Evolutionary conservation across 2,888 invertebrate species (phyloP), one percentile per base, ranked within the genome.

Genomic region (Trichacis sp.): DNA sequence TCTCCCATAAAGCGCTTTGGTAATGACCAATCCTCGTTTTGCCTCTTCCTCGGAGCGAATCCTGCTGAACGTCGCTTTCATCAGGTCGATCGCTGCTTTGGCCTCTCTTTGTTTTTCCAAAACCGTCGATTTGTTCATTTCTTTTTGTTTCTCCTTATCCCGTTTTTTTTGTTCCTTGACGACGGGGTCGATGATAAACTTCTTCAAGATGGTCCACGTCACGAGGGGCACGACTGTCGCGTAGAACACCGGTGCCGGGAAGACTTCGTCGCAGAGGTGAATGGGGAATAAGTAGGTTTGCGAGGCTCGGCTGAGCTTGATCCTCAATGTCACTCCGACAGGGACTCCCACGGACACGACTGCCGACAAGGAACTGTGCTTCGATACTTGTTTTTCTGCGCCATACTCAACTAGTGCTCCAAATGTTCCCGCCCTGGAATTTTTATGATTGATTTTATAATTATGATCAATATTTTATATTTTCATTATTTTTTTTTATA

Each of bases 181-280:
- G 77, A 96, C 92, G 0, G 95, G 95, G 73, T 95, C 95, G 12
- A 98, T 89, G 11, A 97, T 86, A 0, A 95, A 87, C 75, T 93
- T 93, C 84, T 95, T 96, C 0, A 96, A 87, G 0, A 94, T 85
- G 52, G 93, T 86, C 90, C 93, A 95, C 1, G 91, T 89, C 30
- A 96, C 87, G 11, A 96, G 70, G 0, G 98, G 97, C n/a, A 93
- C 89, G 0, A 95, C 86, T 0, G 97, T 95, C 9, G 96, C 97
- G 82, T 98, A 98, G 83, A 98, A 94, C 38, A 98, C 88, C 0
- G 97, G 95, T 15, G 94, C 92, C 0, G 96, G 95, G 77, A 95
- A 87, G 15, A 97, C 88, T 79, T 95, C 95, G 77, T 97, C 96
- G 74, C 96, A 95, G 17, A 98, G 85, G 73, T 95, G 93, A 69